Evolutionary conservation across 1,140 invertebrate genomes (phyloP).

Genomic region (Heterodera carotae): DNA sequence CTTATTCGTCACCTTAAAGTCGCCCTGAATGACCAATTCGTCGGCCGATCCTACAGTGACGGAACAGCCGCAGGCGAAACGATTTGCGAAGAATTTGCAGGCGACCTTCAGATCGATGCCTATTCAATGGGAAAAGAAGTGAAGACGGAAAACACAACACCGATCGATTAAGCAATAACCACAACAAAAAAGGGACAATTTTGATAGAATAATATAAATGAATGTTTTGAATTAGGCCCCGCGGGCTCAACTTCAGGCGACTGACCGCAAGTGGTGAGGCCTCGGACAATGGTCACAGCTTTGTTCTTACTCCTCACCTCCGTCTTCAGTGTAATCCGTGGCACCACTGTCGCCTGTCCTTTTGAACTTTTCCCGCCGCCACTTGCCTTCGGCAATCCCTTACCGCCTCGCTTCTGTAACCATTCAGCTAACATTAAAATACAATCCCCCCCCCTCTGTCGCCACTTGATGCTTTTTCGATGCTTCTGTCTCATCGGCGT

Average conservation of each 20-base stretch:
- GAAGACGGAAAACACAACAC: too few species aligned
- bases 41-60: slow-evolving; percentile 85
- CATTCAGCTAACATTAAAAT: too few species aligned
- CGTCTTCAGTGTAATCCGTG: slow-evolving; percentile 72
- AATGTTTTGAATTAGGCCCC: too few species aligned
- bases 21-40: slow-evolving; percentile 95
- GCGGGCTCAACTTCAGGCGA: neutral
- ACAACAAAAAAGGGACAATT: too few species aligned
- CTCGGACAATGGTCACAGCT: slow-evolving; percentile 81
- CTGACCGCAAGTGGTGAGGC: slow-evolving; percentile 67
- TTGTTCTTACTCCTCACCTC: slow-evolving; percentile 97
- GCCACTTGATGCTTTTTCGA: slow-evolving; percentile 87
- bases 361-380: slow-evolving; percentile 70
- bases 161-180: slow-evolving; percentile 15
- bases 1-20: slow-evolving; percentile 51
- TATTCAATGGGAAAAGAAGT: too few species aligned
- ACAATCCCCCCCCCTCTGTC: neutral
- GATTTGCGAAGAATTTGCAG: slow-evolving; percentile 93
- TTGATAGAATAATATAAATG: too few species aligned
- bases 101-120: slow-evolving; percentile 97
- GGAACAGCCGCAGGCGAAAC: slow-evolving; percentile 97
- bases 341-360: slow-evolving; percentile 69
- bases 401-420: slow-evolving; percentile 75
- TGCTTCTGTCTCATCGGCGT: slow-evolving; percentile 75
- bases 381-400: slow-evolving; percentile 76